Base-by-base conservation (phyloP, 2,888 invertebrate genomes). In the Caradrina kadenii region DNA sequence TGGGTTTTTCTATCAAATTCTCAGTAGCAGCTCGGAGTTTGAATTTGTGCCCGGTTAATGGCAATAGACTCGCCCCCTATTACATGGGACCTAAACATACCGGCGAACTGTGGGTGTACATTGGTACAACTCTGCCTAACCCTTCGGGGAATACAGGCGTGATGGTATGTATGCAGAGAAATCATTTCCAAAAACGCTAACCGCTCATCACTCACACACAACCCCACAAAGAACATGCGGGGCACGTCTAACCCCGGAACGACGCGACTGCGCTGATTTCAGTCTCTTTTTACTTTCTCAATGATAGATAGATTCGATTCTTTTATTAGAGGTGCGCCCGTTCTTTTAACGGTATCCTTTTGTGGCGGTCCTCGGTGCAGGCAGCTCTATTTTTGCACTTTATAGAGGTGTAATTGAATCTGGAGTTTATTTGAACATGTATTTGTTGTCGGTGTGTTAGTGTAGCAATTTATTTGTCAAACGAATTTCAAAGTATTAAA, bases 301-400 rank as follows among this genome's bases (percentile, higher is more conserved):
- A 89, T 91, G 92, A 93, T 91, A 93, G 92, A 91, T 91, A 90
- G 90, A 90, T 86, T 86, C 90, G 88, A 91, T 93, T 91, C 92
- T 93, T 93, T 93, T 93, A 93, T 93, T 91, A 90, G 89, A 88
- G 88, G 87, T 88, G 88, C 87, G 83, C 82, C 35, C 71, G 77
- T 85, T 84, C 84, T 85, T 86, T 86, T 86, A 89, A 87, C 87
- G 85, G 88, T 84, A 85, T 88, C 81, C 89, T 87, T 90, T 92
- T 92, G 91, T 92, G 84, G 84, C 77, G 77, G 79, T 76, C 61
- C 80, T 80, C 65, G 39, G 64, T 69, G 72, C 63, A 75, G 61
- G 59, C 42, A 48, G 48, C 69, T 74, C 63, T 77, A 77, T 70
- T 80, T 80, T 86, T 84, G 86, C 82, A 67, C 77, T 67, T 55